Percentiles rank a stretch among this genome's conserved stretches.
Evolutionary conservation across 1,140 invertebrate genomes (phyloP).

Genomic region (Hycleus cichorii): DNA sequence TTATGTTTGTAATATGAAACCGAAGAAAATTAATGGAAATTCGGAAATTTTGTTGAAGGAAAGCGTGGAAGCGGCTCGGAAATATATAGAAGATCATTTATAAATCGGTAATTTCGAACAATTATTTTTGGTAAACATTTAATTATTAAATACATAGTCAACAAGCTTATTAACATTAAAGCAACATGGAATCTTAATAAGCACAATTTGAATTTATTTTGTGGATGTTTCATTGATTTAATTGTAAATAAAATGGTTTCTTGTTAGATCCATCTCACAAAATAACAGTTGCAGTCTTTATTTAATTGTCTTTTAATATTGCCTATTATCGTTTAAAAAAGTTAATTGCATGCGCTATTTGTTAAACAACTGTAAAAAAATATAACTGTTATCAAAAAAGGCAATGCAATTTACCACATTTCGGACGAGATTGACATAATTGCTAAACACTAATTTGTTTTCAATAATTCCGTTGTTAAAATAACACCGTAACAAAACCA

Average conservation of each 20-base stretch:
- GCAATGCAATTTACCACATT: slow-evolving; percentile 8
- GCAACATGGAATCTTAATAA: slow-evolving; percentile 12
- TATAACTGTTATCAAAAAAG: not conserved
- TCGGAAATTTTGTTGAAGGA: slow-evolving; percentile 42
- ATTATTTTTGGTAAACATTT: slow-evolving; percentile 9
- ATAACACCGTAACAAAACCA: too few species aligned
- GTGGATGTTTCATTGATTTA: slow-evolving; percentile 3
- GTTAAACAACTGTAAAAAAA: too few species aligned
- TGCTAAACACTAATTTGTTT: not conserved
- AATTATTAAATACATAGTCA: slow-evolving; percentile 16
- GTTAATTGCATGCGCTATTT: too few species aligned
- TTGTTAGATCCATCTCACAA: too few species aligned
- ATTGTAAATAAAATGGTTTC: too few species aligned
- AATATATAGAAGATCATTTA: slow-evolving; percentile 42
- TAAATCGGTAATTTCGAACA: slow-evolving; percentile 20
- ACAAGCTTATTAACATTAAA: slow-evolving; percentile 15
- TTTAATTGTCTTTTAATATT: too few species aligned
- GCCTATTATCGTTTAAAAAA: too few species aligned
- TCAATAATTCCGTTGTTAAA: too few species aligned
- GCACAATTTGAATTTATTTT: not conserved
- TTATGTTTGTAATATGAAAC: slow-evolving; percentile 51
- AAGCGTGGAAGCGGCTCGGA: slow-evolving; percentile 44
- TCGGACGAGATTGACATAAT: slow-evolving; percentile 8
- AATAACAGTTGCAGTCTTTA: too few species aligned
- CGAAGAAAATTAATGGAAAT: slow-evolving; percentile 42